A percentile compares a stretch with the other conserved stretches of the same genome.
Conservation (phyloP, 2,888 invertebrate genomes). For the Drosophila phalerata region DNA sequence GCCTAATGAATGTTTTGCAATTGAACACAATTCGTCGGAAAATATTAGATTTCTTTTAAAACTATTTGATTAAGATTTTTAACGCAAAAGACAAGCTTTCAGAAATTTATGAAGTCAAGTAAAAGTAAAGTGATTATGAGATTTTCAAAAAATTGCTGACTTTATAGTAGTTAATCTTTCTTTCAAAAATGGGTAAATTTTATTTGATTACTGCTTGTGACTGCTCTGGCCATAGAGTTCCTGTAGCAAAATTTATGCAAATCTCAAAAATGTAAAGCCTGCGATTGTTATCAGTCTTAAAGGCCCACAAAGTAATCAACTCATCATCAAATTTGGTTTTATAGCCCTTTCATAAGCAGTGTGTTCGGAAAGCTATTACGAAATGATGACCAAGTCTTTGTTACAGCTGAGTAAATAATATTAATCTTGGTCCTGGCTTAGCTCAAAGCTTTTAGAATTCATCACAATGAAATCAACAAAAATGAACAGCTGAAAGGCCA, state of each 20-base stretch:
- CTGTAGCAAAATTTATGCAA: not conserved
- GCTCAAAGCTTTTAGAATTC: conserved; percentile 59
- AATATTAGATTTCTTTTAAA: not conserved
- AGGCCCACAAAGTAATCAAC: conserved; percentile 28
- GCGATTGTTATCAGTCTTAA: conserved; percentile 16
- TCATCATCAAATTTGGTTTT: conserved; percentile 33
- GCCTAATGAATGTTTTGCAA: not conserved
- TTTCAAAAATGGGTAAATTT: conserved; percentile 1
- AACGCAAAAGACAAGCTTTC: not conserved
- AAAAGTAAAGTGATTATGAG: conserved; percentile 3
- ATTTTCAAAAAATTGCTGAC: conserved; percentile 1
- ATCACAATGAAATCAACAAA: conserved; percentile 70
- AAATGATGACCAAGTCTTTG: conserved; percentile 54
- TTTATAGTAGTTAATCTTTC: not conserved
- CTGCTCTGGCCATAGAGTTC: not conserved
- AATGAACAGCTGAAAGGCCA: conserved; percentile 46
- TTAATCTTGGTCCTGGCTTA: conserved; percentile 37
- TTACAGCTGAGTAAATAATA: conserved; percentile 56
- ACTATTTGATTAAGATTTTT: not conserved
- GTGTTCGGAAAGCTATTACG: conserved; percentile 42
- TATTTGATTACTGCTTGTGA: not conserved
- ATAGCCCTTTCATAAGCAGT: conserved; percentile 7
- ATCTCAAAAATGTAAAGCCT: not conserved
- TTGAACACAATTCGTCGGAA: not conserved
- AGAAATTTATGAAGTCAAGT: not conserved